phyloP scores from a whole-genome alignment of 2,113 vertebrate species.

The Sarotherodon lohbergeri region DNA sequence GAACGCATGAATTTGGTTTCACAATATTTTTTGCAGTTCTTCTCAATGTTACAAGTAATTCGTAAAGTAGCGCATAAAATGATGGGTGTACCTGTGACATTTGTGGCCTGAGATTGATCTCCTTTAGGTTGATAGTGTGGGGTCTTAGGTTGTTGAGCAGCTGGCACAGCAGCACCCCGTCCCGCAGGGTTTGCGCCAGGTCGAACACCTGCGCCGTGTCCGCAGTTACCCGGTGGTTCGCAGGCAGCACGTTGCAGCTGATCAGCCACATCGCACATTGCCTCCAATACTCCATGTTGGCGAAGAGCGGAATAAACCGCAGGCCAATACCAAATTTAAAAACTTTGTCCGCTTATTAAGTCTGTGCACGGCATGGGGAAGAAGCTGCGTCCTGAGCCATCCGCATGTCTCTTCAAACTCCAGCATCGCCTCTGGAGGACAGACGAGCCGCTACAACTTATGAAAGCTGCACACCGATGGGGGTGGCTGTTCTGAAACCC shows the following conservation, averaged over 20 bases:
- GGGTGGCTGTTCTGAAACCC: background rate
- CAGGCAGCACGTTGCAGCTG: slow-evolving; percentile 85
- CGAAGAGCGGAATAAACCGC: background rate
- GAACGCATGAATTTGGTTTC: background rate
- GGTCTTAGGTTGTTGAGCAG: slow-evolving; percentile 86
- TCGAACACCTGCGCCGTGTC: slow-evolving; percentile 88
- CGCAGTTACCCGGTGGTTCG: slow-evolving; percentile 86
- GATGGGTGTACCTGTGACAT: slow-evolving; percentile 83
- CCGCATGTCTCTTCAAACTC: background rate
- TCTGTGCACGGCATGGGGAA: background rate
- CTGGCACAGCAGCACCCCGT: slow-evolving; percentile 89
- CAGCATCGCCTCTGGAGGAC: slow-evolving; percentile 10
- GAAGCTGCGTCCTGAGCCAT: background rate
- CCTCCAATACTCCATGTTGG: slow-evolving; percentile 84
- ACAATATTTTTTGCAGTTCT: background rate
- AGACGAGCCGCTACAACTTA: background rate
- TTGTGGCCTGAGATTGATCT: slow-evolving; percentile 89
- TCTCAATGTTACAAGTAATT: background rate
- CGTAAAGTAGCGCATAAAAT: background rate
- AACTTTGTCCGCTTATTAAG: background rate
- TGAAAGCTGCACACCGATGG: background rate
- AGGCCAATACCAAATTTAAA: background rate
- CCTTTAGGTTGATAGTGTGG: slow-evolving; percentile 84
- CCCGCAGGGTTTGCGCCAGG: slow-evolving; percentile 88
- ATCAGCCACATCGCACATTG: slow-evolving; percentile 90